Base-by-base conservation (phyloP, 2,888 invertebrate species). In the Hydraecia micacea region DNA sequence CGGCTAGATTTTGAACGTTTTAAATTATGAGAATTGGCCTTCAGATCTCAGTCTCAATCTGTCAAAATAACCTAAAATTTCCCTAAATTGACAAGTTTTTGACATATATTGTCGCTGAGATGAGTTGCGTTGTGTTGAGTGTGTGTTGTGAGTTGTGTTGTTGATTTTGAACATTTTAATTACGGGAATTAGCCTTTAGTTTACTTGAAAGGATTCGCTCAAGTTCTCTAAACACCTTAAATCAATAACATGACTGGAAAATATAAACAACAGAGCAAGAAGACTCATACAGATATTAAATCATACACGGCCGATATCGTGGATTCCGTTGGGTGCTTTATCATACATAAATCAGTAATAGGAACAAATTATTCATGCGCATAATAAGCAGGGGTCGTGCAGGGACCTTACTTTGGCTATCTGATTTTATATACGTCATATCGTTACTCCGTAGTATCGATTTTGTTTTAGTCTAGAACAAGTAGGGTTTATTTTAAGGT, bases 291-390 rank as follows among this genome's bases (percentile, higher is more conserved):
- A 87, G 81, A 88, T 86, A 90, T 89, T 92, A 92, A 93, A 92
- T 93, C 91, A 93, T 91, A 90, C 87, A 85, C 81, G 89, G 90
- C 92, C 91, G 91, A 92, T 91, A 93, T 94, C 93, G 93, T 94
- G 93, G 91, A 93, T 93, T 93, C 91, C 93, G 91, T 89, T 90
- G 90, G 91, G 90, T 92, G 88, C 92, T 95, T 94, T 95, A 96
- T 95, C 94, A 94, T 95, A 94, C 87, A 95, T 95, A 96, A 96
- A 96, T 96, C 94, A 95, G 90, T 95, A 96, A 96, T 95, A 91
- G 92, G 91, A 92, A 93, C 95, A 95, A 94, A 96, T 96, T 96
- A 96, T 96, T 95, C 96, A 96, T 96, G 96, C 96, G 95, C 96
- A 96, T 96, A 95, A 91, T 95, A 96, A 96, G 92, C 91, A 93